Conservation (phyloP, 1,140 invertebrate species). For the Diploscapter pachys region DNA sequence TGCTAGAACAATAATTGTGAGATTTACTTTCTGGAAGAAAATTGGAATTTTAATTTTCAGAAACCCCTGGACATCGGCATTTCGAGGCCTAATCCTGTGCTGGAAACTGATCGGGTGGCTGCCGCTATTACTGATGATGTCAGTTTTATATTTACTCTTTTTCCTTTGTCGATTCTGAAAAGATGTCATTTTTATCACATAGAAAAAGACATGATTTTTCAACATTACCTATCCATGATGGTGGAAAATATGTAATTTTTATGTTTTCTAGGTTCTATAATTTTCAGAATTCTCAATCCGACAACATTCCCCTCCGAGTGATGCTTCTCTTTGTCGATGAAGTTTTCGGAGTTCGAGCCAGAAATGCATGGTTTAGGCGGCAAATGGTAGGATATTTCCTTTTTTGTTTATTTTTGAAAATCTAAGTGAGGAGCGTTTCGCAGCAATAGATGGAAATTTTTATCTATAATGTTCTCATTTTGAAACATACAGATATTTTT, state of each 20-base stretch:
- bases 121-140: conserved; percentile 44
- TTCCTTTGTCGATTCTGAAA: not conserved
- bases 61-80: conserved; percentile 17
- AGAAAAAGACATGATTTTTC: not conserved
- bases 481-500: too few relatives aligned
- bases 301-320: conserved; percentile 82
- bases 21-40: not conserved
- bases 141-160: too few relatives aligned
- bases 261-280: not conserved
- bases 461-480: not conserved
- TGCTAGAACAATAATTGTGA: conserved; percentile 39
- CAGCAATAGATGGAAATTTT: too few relatives aligned
- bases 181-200: conserved; percentile 24
- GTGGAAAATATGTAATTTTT: not conserved
- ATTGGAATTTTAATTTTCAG: not conserved
- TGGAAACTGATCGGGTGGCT: conserved; percentile 47
- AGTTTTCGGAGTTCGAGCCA: conserved; percentile 80
- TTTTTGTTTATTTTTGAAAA: not conserved
- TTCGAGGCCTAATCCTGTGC: conserved; percentile 8
- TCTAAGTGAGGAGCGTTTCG: too few relatives aligned
- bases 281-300: conserved; percentile 54
- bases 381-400: conserved; percentile 67
- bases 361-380: conserved; percentile 81
- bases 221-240: not conserved
- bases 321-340: conserved; percentile 82